Evolutionary conservation across 2,888 invertebrate species (phyloP), one percentile per base, ranked within the genome.

Genomic region (Caenorhabditis uteleia): DNA sequence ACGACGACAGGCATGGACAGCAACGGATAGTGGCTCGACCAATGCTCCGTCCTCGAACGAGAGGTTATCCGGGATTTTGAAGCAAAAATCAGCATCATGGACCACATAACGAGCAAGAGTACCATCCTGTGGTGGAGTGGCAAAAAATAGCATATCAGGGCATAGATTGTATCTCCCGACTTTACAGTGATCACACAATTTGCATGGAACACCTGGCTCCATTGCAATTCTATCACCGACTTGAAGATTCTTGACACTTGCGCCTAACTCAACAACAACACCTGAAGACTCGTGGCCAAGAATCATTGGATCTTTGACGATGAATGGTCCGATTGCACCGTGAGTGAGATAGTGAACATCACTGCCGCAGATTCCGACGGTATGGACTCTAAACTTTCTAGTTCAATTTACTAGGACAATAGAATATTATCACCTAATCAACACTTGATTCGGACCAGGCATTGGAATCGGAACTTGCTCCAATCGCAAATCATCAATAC

Each of bases 51-150:
- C 95, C 82, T 95, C 95, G 86, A 92, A 88, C 0, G 88, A 88
- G 40, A 97, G 90, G 85, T 93, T 88, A 78, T 92, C 90, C 0
- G 95, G 95, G 26, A 97, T 85, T 84, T 86, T 87, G 84, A 82
- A 86, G 70, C 87, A 87, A 76, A 86, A 87, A 69, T 86, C 86
- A 8, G 86, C 86, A 56, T 92, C 90, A 82, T 95, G 95, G 38
- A 89, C 89, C 85, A 92, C 94, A 84, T 88, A 95, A 78, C 91
- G 88, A 43, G 89, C 88, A 25, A 97, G 87, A 84, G 91, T 93
- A 51, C 97, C 97, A 86, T 97, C 89, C 50, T 88, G 86, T 0
- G 95, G 95, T 1, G 95, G 95, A 0, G 95, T 95, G n/a, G 95
- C 95, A 85, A 92, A 92, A 86, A 95, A 95, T 51, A 87, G 82